A percentile compares a stretch with the other conserved stretches of the same genome.
These are phyloP conservation scores for Mesoligia furuncula DNA, from an alignment of 2,888 invertebrate genomes.

Conservation along the genomic window DNA sequence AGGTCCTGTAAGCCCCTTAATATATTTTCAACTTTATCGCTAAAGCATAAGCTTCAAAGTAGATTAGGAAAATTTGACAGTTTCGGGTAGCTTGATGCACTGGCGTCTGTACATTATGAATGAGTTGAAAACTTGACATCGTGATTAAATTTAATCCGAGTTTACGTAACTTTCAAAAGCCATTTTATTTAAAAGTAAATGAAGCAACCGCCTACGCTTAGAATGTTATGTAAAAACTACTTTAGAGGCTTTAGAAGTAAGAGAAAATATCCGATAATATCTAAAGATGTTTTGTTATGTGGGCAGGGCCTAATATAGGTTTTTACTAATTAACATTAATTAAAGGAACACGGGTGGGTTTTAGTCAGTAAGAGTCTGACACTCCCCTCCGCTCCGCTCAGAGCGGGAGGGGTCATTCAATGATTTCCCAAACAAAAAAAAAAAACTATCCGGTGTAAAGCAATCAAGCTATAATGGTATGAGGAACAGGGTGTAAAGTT, in stretches of 20 bases:
- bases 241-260: background rate
- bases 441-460: background rate
- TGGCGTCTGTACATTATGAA: background rate
- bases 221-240: constrained; percentile 38
- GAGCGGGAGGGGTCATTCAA: too few species aligned
- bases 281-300: background rate
- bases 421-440: too few species aligned
- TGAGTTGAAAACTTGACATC: background rate
- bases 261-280: constrained; percentile 2
- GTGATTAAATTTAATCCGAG: background rate
- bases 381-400: too few species aligned
- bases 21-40: too few species aligned
- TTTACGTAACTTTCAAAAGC: constrained; percentile 34
- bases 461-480: too few species aligned
- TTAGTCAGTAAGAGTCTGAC: too few species aligned
- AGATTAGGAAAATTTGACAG: too few species aligned
- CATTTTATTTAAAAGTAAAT: constrained; percentile 9
- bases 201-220: constrained; percentile 19
- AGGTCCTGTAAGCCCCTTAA: too few species aligned
- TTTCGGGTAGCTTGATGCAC: too few species aligned
- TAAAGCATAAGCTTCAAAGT: too few species aligned
- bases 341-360: too few species aligned
- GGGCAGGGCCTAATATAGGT: background rate
- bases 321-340: background rate
- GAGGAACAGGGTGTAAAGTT: too few species aligned